Percentiles rank a stretch among this genome's conserved stretches.
Conservation (phyloP, 2,888 invertebrate species). For the Punctoribates punctum region DNA sequence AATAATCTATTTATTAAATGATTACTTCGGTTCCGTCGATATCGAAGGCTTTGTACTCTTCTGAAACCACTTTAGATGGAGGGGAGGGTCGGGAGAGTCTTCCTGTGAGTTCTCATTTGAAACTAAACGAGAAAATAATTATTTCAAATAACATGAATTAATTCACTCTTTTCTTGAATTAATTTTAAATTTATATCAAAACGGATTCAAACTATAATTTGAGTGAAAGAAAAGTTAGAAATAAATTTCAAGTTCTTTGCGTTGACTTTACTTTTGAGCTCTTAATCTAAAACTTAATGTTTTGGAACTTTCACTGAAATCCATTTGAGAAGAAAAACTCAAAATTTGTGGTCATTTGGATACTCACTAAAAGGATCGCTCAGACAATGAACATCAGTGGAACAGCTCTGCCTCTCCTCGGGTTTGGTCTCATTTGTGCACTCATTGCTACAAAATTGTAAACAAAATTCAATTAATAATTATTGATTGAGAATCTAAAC, state of each 20-base stretch:
- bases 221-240: too few species aligned
- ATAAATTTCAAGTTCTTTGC: too few species aligned
- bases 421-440: conserved; percentile 32
- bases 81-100: conserved; percentile 31
- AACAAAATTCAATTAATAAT: not conserved
- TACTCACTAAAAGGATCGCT: conserved; percentile 2
- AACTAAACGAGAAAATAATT: conserved; percentile 2
- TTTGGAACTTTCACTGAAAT: not conserved
- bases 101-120: conserved; percentile 40
- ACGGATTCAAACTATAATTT: too few species aligned
- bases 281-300: not conserved
- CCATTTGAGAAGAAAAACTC: too few species aligned
- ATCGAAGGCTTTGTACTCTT: conserved; percentile 29
- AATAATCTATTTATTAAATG: not conserved
- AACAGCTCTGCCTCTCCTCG: conserved; percentile 32
- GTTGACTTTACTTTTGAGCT: too few species aligned
- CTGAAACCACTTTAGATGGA: not conserved
- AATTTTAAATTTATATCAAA: not conserved
- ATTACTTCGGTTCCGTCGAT: conserved; percentile 41
- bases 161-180: not conserved
- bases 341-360: not conserved
- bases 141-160: not conserved
- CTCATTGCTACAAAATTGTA: conserved; percentile 28
- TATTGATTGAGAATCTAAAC: too few species aligned
- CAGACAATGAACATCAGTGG: conserved; percentile 30